Percentiles rank a stretch among this genome's conserved stretches.
These are phyloP conservation scores for Catharus bicknelli DNA, from an alignment of 2,113 vertebrate species.

Conservation along the genomic window DNA sequence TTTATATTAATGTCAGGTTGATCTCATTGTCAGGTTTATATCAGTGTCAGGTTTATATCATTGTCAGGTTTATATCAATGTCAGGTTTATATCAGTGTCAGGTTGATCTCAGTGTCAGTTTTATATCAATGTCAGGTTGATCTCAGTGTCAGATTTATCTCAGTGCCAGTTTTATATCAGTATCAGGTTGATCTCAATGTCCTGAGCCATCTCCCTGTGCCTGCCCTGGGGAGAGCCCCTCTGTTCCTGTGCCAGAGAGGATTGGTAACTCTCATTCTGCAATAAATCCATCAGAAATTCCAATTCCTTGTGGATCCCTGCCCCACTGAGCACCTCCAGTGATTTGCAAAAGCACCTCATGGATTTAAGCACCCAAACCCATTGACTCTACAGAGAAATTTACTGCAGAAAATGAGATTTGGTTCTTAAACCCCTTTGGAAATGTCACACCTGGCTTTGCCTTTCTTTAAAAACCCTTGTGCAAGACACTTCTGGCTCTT, in stretches of 20 bases:
- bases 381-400: background rate
- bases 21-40: rapidly evolving
- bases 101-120: too few relatives aligned
- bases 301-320: background rate
- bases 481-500: background rate
- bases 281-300: background rate
- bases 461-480: background rate
- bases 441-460: background rate
- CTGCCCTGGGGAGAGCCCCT: background rate
- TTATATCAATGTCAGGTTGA: rapidly evolving
- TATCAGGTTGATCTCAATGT: background rate
- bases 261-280: background rate
- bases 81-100: background rate
- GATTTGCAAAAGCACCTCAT: background rate
- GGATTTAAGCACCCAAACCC: background rate
- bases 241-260: background rate
- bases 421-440: background rate
- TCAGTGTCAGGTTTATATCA: rapidly evolving
- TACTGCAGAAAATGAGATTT: background rate
- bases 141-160: rapidly evolving
- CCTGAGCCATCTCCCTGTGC: background rate
- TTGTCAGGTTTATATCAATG: rapidly evolving
- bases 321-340: background rate
- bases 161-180: rapidly evolving
- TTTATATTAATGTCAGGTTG: rapidly evolving